These are phyloP conservation scores for Pygmarrhopalites habei DNA, from an alignment of 1,140 invertebrate genomes.

Conservation along the genomic window DNA sequence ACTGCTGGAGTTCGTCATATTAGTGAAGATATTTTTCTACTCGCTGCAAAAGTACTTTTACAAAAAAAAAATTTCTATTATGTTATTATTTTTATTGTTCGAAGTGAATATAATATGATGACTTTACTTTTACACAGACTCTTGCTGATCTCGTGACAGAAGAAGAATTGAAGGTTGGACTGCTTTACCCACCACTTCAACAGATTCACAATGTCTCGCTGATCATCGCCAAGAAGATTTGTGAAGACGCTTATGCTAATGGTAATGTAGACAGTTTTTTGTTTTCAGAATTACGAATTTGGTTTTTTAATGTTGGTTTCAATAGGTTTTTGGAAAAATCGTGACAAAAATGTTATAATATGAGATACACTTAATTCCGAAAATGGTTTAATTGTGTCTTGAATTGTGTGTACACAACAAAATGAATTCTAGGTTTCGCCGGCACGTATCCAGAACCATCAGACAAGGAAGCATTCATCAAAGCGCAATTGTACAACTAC, in stretches of 20 bases:
- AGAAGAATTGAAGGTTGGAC: conserved; percentile 71
- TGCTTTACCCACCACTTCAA: conserved; percentile 87
- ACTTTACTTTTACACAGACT: too few species aligned
- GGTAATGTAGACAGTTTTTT: too few species aligned
- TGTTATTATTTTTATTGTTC: too few species aligned
- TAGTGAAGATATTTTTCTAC: conserved; percentile 78
- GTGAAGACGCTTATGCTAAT: conserved; percentile 79
- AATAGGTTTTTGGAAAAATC: too few species aligned
- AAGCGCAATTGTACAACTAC: conserved; percentile 71
- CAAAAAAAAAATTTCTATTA: too few species aligned
- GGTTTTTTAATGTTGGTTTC: too few species aligned
- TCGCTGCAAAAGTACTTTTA: conserved; percentile 80
- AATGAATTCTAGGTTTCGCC: conserved; percentile 58
- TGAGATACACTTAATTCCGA: too few species aligned
- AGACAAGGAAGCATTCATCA: conserved; percentile 66
- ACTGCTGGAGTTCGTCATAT: conserved; percentile 74
- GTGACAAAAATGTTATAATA: too few species aligned
- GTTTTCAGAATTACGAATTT: too few species aligned
- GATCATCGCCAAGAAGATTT: conserved; percentile 73
- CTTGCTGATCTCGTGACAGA: conserved; percentile 76
- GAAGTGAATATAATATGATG: too few species aligned
- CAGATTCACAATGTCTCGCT: conserved; percentile 82
- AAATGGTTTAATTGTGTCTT: too few species aligned
- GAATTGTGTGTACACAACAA: too few species aligned
- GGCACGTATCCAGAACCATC: conserved; percentile 67